Evolutionary conservation across 2,797 vertebrate genomes (phyloP).

Genomic region (Tarsius wallacei): DNA sequence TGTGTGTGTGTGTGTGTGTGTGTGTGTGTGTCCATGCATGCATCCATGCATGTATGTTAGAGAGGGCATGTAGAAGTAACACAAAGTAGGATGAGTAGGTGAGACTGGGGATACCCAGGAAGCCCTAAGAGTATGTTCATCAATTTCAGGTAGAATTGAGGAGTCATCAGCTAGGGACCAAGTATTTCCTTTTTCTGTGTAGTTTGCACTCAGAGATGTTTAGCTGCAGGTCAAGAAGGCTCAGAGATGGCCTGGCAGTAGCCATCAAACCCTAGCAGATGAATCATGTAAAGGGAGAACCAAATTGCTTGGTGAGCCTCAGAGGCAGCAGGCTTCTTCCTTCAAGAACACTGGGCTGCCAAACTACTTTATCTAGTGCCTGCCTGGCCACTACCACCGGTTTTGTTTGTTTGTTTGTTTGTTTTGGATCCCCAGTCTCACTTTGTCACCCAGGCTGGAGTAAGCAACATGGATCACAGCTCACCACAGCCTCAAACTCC

Average conservation of each 20-base stretch:
- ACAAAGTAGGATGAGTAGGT: background rate
- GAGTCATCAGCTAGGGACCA: background rate
- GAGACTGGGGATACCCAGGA: background rate
- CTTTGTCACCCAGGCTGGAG: too few relatives aligned
- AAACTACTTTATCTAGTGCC: background rate
- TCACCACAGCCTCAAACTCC: too few relatives aligned
- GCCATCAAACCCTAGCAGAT: background rate
- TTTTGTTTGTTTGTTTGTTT: too few relatives aligned
- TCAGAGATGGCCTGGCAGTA: fast-evolving
- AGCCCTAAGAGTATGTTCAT: fast-evolving
- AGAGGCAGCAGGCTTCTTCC: too few relatives aligned
- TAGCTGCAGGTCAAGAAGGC: background rate
- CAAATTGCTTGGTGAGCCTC: background rate
- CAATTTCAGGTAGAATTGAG: background rate
- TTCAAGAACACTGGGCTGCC: background rate
- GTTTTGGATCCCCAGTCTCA: too few relatives aligned
- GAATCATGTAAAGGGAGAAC: background rate
- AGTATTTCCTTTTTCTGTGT: background rate
- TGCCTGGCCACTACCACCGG: too few relatives aligned
- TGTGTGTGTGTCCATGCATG: too few relatives aligned
- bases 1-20: too few relatives aligned
- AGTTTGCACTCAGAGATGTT: background rate
- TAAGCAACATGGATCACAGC: too few relatives aligned
- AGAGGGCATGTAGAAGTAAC: background rate
- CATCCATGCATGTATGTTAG: background rate